Conservation (phyloP, 2,113 vertebrate genomes). For the Rafetus swinhoei region DNA sequence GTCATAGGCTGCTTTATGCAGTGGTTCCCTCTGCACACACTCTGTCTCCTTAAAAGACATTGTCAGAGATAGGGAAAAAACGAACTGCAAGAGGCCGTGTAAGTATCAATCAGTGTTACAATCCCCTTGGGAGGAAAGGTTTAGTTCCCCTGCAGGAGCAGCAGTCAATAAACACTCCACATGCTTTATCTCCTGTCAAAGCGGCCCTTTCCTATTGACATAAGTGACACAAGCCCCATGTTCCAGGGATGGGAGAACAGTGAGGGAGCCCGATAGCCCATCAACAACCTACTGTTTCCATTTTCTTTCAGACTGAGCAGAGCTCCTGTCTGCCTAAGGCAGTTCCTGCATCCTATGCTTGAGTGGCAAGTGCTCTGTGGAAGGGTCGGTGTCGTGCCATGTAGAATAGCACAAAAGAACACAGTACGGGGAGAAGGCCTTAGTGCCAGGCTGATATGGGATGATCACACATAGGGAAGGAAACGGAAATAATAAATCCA, state of each 20-base stretch:
- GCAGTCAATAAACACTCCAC: slow-evolving; percentile 53
- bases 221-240: neutral
- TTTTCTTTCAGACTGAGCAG: fast-evolving
- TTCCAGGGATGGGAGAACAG: neutral
- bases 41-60: neutral
- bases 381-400: fast-evolving
- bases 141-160: slow-evolving; percentile 20
- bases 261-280: neutral
- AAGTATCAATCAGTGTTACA: slow-evolving; percentile 32
- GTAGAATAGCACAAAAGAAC: fast-evolving
- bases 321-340: fast-evolving
- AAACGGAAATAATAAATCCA: neutral
- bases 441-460: fast-evolving
- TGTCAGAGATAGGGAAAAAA: slow-evolving; percentile 23
- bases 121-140: slow-evolving; percentile 29
- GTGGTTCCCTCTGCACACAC: neutral
- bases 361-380: fast-evolving
- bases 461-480: fast-evolving
- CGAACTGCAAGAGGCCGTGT: neutral
- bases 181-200: slow-evolving; percentile 34
- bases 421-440: fast-evolving
- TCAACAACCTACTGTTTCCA: fast-evolving
- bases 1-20: neutral
- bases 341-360: fast-evolving
- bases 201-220: slow-evolving; percentile 17